phyloP scores from a whole-genome alignment of 2,888 invertebrate genomes.

The Caenorhabditis sp. region DNA sequence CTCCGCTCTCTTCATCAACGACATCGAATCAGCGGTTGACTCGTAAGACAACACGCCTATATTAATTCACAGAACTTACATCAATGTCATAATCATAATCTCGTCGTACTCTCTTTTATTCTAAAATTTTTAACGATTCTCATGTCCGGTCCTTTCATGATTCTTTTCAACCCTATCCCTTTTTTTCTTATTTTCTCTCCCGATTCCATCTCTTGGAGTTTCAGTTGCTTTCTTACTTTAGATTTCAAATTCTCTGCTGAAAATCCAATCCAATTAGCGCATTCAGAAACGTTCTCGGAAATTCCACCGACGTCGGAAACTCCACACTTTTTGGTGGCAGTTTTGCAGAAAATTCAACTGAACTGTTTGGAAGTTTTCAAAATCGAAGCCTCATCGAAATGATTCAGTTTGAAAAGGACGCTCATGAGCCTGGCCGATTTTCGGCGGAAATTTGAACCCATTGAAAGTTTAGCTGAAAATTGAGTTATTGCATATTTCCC shows the following conservation, averaged over 20 bases:
- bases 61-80: neutral
- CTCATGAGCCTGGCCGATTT: constrained; percentile 8
- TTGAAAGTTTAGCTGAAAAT: neutral
- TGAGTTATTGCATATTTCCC: constrained; percentile 14
- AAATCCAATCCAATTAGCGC: neutral
- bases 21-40: constrained; percentile 63
- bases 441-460: constrained; percentile 28
- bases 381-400: constrained; percentile 33
- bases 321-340: constrained; percentile 5
- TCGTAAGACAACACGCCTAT: constrained; percentile 36
- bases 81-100: neutral
- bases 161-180: constrained; percentile 14
- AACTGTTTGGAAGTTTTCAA: neutral
- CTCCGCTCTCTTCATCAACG: constrained; percentile 91
- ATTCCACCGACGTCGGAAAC: too few relatives aligned
- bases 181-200: neutral
- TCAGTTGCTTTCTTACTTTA: constrained; percentile 16
- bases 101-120: constrained; percentile 1
- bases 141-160: constrained; percentile 27
- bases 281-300: constrained; percentile 7
- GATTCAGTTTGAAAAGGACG: neutral
- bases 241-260: neutral
- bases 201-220: too few relatives aligned
- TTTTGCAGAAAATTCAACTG: neutral
- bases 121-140: constrained; percentile 18